Conservation (phyloP, 2,888 invertebrate genomes). For the Parapristionchus giblindavisi region DNA sequence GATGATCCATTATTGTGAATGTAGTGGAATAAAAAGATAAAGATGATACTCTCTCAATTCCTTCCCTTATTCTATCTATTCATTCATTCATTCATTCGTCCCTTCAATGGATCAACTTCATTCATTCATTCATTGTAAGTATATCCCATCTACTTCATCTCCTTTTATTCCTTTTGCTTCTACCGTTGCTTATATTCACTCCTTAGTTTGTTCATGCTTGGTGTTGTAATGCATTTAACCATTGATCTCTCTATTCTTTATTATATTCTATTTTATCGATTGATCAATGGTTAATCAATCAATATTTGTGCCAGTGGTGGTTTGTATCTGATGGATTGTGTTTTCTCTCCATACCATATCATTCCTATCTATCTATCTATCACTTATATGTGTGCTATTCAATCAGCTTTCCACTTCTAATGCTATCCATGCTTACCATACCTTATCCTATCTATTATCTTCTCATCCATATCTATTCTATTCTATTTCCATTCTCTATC, state of each 20-base stretch:
- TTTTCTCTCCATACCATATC: background rate
- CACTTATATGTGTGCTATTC: background rate
- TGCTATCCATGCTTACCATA: slow-evolving; percentile 1
- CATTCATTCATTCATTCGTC: background rate
- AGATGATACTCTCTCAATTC: slow-evolving; percentile 8
- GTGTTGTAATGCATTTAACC: background rate
- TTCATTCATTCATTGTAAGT: slow-evolving; percentile 17
- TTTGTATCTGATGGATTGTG: slow-evolving; percentile 4
- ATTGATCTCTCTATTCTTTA: background rate
- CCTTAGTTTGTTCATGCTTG: slow-evolving; percentile 26
- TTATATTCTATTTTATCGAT: background rate
- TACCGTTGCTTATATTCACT: slow-evolving; percentile 4
- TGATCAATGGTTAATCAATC: background rate
- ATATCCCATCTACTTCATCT: slow-evolving; percentile 11
- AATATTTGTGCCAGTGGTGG: too few relatives aligned
- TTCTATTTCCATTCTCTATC: slow-evolving; percentile 6
- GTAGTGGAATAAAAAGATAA: slow-evolving; percentile 20
- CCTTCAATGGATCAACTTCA: slow-evolving; percentile 15
- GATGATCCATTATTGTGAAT: background rate
- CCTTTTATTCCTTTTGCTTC: too few relatives aligned
- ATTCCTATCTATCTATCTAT: background rate
- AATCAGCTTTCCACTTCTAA: slow-evolving; percentile 6
- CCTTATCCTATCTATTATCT: background rate
- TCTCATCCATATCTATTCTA: background rate
- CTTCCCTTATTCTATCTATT: slow-evolving; percentile 3